These are phyloP conservation scores for Solenopsis invicta DNA, from an alignment of 1,140 invertebrate genomes.

Conservation along the genomic window DNA sequence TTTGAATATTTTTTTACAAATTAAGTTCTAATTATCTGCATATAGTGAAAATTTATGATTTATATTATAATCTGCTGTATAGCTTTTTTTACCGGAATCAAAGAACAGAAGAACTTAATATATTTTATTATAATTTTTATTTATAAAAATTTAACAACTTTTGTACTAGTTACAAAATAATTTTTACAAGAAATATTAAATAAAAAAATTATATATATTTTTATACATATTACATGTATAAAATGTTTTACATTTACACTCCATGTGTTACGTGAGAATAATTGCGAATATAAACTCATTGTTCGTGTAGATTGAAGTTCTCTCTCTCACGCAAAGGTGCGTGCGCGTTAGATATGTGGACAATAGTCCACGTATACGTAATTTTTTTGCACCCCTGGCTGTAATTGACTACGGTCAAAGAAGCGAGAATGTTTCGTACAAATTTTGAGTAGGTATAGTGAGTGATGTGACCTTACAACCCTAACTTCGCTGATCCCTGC, in stretches of 20 bases:
- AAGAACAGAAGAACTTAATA: not conserved
- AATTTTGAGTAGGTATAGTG: slow-evolving; percentile 27
- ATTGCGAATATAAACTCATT: not conserved
- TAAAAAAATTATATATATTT: no score
- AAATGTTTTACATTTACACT: not conserved
- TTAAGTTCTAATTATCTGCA: not conserved
- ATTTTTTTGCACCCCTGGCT: slow-evolving; percentile 6
- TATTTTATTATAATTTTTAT: slow-evolving; percentile 1
- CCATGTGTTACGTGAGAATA: not conserved
- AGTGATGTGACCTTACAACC: slow-evolving; percentile 31
- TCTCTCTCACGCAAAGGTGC: not conserved
- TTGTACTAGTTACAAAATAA: not conserved
- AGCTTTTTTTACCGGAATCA: not conserved
- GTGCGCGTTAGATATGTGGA: not conserved
- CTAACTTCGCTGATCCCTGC: slow-evolving; percentile 9
- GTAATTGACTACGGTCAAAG: slow-evolving; percentile 29
- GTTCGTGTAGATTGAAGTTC: not conserved
- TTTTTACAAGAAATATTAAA: not conserved
- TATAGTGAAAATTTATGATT: not conserved
- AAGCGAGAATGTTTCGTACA: slow-evolving; percentile 12
- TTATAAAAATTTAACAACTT: not conserved
- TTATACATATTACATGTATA: no score
- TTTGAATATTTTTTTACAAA: not conserved
- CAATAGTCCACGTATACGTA: not conserved
- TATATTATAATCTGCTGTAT: not conserved